These are phyloP conservation scores for Ptilonorhynchus violaceus DNA, from an alignment of 2,113 vertebrate species.

Conservation along the genomic window DNA sequence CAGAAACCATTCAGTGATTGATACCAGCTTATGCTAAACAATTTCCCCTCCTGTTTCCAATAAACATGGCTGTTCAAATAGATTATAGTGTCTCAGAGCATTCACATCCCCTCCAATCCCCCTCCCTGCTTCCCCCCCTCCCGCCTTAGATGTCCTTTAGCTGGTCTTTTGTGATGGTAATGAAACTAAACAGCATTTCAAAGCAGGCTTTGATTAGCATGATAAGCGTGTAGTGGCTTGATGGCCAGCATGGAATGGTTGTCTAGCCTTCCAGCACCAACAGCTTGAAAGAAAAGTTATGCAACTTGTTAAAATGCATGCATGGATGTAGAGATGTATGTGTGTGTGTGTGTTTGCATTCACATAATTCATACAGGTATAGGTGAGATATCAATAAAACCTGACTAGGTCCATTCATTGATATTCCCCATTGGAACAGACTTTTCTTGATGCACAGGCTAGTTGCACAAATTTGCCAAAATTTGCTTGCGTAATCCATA, in stretches of 20 bases:
- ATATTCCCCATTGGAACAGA: neutral
- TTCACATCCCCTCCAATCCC: neutral
- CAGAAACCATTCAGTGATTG: constrained; percentile 15
- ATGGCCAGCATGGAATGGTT: constrained; percentile 9
- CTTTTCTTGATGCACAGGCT: neutral
- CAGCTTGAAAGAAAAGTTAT: neutral
- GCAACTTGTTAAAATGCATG: neutral
- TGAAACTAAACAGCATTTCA: constrained; percentile 53
- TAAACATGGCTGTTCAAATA: constrained; percentile 51
- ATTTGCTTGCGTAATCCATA: neutral
- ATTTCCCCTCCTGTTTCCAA: constrained; percentile 37
- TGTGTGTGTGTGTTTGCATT: neutral
- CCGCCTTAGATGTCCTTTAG: constrained; percentile 42
- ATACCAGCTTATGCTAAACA: constrained; percentile 44
- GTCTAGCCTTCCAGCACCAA: constrained; percentile 18
- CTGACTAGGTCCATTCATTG: neutral
- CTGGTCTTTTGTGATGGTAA: constrained; percentile 57
- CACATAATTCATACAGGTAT: neutral
- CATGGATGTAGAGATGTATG: neutral
- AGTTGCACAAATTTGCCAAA: constrained; percentile 37
- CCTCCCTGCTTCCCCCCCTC: neutral
- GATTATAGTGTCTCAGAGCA: constrained; percentile 44
- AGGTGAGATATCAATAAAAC: neutral
- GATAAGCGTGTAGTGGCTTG: constrained; percentile 28
- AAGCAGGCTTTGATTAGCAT: constrained; percentile 54